Conservation (phyloP, 2,113 vertebrate species). For the Nothoprocta pentlandii region DNA sequence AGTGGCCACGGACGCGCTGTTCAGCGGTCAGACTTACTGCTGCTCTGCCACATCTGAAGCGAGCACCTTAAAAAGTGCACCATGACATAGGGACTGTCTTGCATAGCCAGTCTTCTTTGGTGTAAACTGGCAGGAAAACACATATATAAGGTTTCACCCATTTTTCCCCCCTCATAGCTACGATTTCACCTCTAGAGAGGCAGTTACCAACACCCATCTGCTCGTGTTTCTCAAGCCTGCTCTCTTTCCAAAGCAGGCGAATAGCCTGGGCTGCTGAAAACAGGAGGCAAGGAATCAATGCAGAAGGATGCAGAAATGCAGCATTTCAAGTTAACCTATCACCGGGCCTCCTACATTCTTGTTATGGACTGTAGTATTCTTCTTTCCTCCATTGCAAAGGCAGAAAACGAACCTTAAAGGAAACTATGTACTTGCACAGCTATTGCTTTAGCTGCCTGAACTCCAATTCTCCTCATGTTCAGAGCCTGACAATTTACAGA, state of each 20-base stretch:
- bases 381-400: accelerated
- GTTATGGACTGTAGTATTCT: accelerated
- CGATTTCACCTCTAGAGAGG: neutral
- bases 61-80: neutral
- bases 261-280: neutral
- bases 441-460: neutral
- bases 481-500: accelerated
- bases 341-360: neutral
- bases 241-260: neutral
- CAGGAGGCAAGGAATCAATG: neutral
- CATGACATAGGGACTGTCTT: neutral
- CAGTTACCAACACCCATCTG: neutral
- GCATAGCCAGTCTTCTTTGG: neutral
- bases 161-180: neutral
- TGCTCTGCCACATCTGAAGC: neutral
- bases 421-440: accelerated
- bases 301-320: neutral
- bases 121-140: neutral
- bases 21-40: neutral
- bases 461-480: neutral
- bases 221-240: neutral
- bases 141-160: neutral
- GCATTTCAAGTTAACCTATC: neutral
- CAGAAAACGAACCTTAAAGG: neutral
- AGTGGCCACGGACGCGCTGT: accelerated